Evolutionary conservation across 2,113 vertebrate species (phyloP), one percentile per base, ranked within the genome.

Genomic region (Epinephelus fuscoguttatus): DNA sequence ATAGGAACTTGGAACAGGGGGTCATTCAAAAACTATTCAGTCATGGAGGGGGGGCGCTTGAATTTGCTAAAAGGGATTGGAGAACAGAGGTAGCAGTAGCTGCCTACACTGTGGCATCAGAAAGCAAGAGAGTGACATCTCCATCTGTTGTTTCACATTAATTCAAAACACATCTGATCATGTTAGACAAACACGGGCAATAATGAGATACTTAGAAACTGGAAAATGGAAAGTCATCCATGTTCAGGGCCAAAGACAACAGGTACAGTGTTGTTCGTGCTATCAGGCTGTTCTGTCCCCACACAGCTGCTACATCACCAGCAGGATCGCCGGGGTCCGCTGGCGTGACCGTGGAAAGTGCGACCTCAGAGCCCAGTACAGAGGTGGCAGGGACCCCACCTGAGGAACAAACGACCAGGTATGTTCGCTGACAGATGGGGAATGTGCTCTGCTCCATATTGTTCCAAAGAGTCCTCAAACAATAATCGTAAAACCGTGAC

Each of bases 331-430:
- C 91, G 62, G 95, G 87, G 67, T 87, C 91, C 61, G 91, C 94
- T 71, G 80, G 91, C 76, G 89, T 94, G 81, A 93, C 91, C 55
- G 93, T 94, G 2, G 96, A 97, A 75, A 84, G 80, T 0, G 56
- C 91, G 15, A 60, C 88, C 21, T 73, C 95, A 61, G 95, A 93
- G 70, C 94, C 95, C 42, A 52, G 1, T 5, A 88, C 89, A 1
- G 96, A 97, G 74, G 95, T 86, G 77, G 91, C 90, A 42, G 90
- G 88, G 63, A 92, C 93, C 37, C 89, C 87, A 14, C 84, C 95
- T 10, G 95, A 97, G 80, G 96, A 97, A 85, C 95, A 74, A 0
- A 94, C 95, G 27, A 86, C 93, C 86, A 96, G 96, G 97, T 97
- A 94, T 27, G 61, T 64, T 50, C 69, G 77, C 23, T 11, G n/a